These are phyloP conservation scores for Drosophila repleta DNA, from an alignment of 1,140 invertebrate species.

Conservation along the genomic window DNA sequence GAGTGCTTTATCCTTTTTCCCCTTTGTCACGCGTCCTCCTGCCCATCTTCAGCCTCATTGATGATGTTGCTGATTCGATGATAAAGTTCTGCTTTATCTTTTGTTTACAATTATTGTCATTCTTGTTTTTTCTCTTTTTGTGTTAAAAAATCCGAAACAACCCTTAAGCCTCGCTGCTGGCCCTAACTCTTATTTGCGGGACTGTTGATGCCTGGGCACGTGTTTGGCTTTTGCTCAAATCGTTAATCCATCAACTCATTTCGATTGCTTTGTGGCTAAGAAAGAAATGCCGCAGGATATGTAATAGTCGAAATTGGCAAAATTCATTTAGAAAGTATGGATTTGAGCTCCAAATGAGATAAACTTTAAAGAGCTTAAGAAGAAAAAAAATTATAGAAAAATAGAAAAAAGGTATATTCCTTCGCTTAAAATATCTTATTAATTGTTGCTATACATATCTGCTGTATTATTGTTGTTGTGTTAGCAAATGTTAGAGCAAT, in stretches of 20 bases:
- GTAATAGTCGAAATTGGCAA: background rate
- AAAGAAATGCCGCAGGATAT: background rate
- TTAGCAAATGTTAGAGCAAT: no score
- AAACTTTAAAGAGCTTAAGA: background rate
- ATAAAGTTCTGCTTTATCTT: constrained; percentile 50
- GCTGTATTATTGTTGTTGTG: no score
- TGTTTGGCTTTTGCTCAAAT: constrained; percentile 52
- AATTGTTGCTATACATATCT: no score
- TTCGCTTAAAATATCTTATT: background rate
- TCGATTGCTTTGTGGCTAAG: constrained; percentile 20
- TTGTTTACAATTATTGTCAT: constrained; percentile 55
- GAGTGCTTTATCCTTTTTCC: constrained; percentile 44
- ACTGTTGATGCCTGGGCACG: constrained; percentile 39
- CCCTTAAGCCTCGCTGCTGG: constrained; percentile 20
- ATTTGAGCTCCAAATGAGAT: background rate
- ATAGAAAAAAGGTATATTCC: no score
- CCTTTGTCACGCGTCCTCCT: constrained; percentile 5
- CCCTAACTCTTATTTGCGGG: background rate
- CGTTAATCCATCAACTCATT: constrained; percentile 34
- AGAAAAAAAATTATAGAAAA: background rate
- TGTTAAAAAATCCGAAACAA: constrained; percentile 27
- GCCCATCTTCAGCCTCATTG: constrained; percentile 32
- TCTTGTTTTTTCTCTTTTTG: constrained; percentile 17
- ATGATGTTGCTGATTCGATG: constrained; percentile 45
- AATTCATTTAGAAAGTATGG: background rate